Evolutionary conservation across 1,140 invertebrate genomes (phyloP), one percentile per base, ranked within the genome.

Genomic region (Drosophila repleta): DNA sequence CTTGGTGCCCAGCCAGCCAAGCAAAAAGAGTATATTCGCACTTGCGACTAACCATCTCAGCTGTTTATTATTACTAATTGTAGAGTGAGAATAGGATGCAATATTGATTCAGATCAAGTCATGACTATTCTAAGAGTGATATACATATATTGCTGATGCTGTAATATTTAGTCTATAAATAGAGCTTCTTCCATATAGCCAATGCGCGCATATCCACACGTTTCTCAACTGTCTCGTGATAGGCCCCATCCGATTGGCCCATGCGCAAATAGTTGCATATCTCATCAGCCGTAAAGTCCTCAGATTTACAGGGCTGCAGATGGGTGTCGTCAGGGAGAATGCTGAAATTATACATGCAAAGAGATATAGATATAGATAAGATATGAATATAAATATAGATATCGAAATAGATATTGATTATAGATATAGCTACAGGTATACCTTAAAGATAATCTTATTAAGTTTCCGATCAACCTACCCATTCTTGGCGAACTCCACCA

Each of bases 401-500:
- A 17, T 11, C 1, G 37, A 39, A 3, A 37, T 90, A 10, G 21
- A 24, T 20, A 17, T 1, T 18, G 4, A 3, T n/a, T n/a, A n/a
- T n/a, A n/a, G n/a, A n/a, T n/a, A n/a, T n/a, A n/a, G n/a, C n/a
- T n/a, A n/a, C n/a, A n/a, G n/a, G n/a, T n/a, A n/a, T n/a, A n/a
- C n/a, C n/a, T n/a, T n/a, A n/a, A n/a, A n/a, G n/a, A n/a, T n/a
- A n/a, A 46, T 7, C 3, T 26, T 26, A 26, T 5, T 5, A 3
- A 26, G 6, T 26, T 0, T 26, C 3, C 4, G 24, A 4, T 29
- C 29, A 29, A 35, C 70, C 8, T 48, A 87, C 82, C 82, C 82
- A 3, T 66, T 78, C 61, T 70, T 67, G n/a, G 52, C 74, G 46
- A 87, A 87, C 13, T 87, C 62, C 0, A 56, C 41, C 21, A 78